Conservation (phyloP, 2,888 invertebrate species). For the Theretra japonica region DNA sequence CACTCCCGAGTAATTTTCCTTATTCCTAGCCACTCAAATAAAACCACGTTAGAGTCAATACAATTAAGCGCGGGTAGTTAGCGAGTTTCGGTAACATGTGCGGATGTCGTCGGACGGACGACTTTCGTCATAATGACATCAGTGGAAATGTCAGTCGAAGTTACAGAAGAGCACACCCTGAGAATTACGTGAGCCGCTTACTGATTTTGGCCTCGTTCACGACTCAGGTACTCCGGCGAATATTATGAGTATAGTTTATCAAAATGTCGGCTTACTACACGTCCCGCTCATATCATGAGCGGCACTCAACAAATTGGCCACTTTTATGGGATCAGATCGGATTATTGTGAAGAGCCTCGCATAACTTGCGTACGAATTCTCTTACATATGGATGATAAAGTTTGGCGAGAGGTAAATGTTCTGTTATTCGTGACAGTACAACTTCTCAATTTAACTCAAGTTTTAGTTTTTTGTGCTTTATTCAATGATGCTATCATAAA, state of each 20-base stretch:
- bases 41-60: conserved; percentile 24
- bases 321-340: conserved; percentile 59
- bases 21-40: conserved; percentile 16
- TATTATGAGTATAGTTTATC: conserved; percentile 74
- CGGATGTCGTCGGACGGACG: conserved; percentile 38
- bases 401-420: conserved; percentile 6
- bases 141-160: conserved; percentile 69
- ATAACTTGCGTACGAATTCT: conserved; percentile 12
- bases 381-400: conserved; percentile 11
- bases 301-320: conserved; percentile 70
- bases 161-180: conserved; percentile 59
- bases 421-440: not conserved
- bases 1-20: not conserved
- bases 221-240: conserved; percentile 52
- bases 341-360: conserved; percentile 54
- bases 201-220: conserved; percentile 44
- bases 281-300: conserved; percentile 56
- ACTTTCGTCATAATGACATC: conserved; percentile 70
- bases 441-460: not conserved
- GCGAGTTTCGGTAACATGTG: conserved; percentile 22
- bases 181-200: conserved; percentile 59
- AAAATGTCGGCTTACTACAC: conserved; percentile 64
- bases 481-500: not conserved
- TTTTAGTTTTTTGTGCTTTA: not conserved
- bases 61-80: conserved; percentile 24